Evolutionary conservation across 2,888 invertebrate species (phyloP), one percentile per base, ranked within the genome.

Genomic region (Marronus borbonicus): DNA sequence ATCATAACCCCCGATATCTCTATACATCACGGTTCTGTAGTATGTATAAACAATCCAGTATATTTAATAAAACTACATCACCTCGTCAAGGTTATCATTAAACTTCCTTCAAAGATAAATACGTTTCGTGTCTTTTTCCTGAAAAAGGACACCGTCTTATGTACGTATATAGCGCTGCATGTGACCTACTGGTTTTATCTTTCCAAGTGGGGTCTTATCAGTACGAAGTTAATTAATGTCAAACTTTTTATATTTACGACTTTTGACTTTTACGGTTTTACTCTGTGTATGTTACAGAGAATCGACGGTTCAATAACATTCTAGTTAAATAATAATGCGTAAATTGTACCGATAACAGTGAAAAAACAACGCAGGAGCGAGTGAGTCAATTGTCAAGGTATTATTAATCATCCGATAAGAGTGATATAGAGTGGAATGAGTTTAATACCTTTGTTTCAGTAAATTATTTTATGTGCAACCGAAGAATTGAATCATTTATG

Each of bases 171-270:
- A 20, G 55, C 24, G 31, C 5, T 31, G 49, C 72, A 55, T 74
- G 39, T 60, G 72, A 74, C 72, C 72, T 44, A 74, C 60, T 74
- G 68, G 50, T 62, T 72, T 74, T 74, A 74, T 74, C 72, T 60
- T 28, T 49, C 39, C 60, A 60, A 74, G 44, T 74, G 72, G 20
- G 24, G 72, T 39, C 72, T 74, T 74, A 74, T 74, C 72, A 24
- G 14, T 17, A 28, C 24, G 49, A 20, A 60, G 72, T 60, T 74
- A 74, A 74, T 74, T 74, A 74, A 74, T 74, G 72, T 74, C 72
- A 24, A 74, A 74, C 72, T 74, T 60, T 72, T 70, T 74, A 74
- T 74, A 74, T 60, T 74, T 44, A 60, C 72, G 72, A 74, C 72
- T 60, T 74, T 74, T 49, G 72, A 74, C 72, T 60, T 74, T 74